Conservation (phyloP, 2,113 vertebrate species). For the Turnix velox region DNA sequence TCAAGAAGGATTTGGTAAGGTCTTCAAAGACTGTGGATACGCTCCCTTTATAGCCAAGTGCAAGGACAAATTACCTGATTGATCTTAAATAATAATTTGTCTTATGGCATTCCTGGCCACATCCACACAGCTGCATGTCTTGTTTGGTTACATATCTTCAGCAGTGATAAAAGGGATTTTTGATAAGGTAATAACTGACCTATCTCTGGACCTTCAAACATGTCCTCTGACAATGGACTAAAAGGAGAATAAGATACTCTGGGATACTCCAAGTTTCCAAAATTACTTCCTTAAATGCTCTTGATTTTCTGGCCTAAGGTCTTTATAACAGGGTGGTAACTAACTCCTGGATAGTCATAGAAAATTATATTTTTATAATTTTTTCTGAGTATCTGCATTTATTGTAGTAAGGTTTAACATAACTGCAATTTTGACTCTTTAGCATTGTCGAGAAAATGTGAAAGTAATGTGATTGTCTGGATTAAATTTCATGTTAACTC, state of each 20-base stretch:
- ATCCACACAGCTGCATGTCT: conserved; percentile 20
- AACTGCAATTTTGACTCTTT: background rate
- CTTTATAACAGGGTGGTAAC: background rate
- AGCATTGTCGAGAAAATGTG: background rate
- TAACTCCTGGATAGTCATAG: background rate
- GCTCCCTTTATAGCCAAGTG: background rate
- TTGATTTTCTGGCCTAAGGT: background rate
- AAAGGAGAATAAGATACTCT: background rate
- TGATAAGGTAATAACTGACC: conserved; percentile 44
- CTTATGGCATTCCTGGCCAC: background rate
- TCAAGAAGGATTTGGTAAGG: background rate
- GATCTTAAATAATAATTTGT: conserved; percentile 23
- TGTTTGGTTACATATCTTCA: conserved; percentile 27
- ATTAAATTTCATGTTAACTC: background rate
- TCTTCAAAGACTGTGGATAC: background rate
- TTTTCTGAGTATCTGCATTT: background rate
- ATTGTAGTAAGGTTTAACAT: background rate
- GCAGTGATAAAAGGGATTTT: background rate
- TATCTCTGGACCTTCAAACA: conserved; percentile 17
- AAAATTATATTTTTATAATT: background rate
- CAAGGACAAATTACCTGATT: conserved; percentile 9
- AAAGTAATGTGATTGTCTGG: background rate
- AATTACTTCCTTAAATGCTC: conserved; percentile 14
- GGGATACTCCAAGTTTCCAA: conserved; percentile 14
- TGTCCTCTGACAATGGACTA: conserved; percentile 10